These are phyloP conservation scores for Nymphalis polychloros DNA, from an alignment of 2,888 invertebrate species.

Conservation along the genomic window DNA sequence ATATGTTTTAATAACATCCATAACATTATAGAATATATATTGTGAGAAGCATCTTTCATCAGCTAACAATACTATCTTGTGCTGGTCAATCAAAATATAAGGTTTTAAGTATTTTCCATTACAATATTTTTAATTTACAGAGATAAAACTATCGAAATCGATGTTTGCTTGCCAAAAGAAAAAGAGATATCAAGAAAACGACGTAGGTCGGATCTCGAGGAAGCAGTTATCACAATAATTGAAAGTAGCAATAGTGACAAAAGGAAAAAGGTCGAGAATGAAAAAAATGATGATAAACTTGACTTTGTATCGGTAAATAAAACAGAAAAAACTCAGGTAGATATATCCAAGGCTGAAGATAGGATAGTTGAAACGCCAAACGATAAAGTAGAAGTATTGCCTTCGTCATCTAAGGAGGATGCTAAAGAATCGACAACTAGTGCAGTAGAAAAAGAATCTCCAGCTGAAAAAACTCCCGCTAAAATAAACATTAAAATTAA, in stretches of 20 bases:
- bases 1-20: no score
- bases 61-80: no score
- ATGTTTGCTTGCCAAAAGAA: constrained; percentile 40
- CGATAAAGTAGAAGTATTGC: constrained; percentile 16
- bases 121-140: constrained; percentile 43
- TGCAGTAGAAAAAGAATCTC: constrained; percentile 38
- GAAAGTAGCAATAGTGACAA: constrained; percentile 52
- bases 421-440: constrained; percentile 21
- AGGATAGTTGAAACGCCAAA: constrained; percentile 11
- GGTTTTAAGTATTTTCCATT: no score
- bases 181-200: constrained; percentile 56
- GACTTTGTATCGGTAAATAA: constrained; percentile 24
- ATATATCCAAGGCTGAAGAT: constrained; percentile 4
- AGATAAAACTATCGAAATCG: constrained; percentile 49
- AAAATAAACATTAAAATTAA: constrained; percentile 41
- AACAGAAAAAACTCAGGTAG: constrained; percentile 35
- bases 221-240: constrained; percentile 57
- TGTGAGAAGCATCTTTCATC: no score
- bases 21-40: no score
- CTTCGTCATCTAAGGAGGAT: constrained; percentile 6
- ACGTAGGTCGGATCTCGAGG: constrained; percentile 64
- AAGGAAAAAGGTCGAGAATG: constrained; percentile 46
- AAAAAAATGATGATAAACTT: constrained; percentile 19
- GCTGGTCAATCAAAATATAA: no score
- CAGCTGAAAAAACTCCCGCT: constrained; percentile 40